phyloP scores from a whole-genome alignment of 2,797 vertebrate genomes.

The Melanitta fusca region DNA sequence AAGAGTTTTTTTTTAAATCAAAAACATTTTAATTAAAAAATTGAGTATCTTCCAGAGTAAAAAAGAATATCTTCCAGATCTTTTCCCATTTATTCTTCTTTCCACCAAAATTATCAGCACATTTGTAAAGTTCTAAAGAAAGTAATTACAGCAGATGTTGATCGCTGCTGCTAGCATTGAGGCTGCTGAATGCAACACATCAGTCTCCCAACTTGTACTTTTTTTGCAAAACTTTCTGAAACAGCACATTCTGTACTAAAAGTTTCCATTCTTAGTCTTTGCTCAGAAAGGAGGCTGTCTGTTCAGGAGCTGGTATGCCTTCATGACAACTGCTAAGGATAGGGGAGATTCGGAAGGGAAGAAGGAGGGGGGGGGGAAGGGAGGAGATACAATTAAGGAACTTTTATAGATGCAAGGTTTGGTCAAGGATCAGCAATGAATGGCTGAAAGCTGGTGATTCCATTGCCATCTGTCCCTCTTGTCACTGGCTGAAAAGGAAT shows the following conservation, averaged over 20 bases:
- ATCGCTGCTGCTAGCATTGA: not conserved
- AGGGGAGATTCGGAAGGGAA: not conserved
- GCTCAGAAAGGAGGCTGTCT: not conserved
- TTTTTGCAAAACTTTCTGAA: not conserved
- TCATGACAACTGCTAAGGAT: not conserved
- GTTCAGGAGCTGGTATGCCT: not conserved
- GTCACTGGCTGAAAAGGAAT: not conserved
- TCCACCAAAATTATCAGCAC: slow-evolving; percentile 48
- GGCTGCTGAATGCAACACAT: not conserved
- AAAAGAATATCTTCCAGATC: slow-evolving; percentile 48
- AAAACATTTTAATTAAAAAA: slow-evolving; percentile 71
- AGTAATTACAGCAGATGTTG: slow-evolving; percentile 61
- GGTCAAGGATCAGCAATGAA: not conserved
- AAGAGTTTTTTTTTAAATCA: slow-evolving; percentile 17
- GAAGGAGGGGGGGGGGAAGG: not conserved
- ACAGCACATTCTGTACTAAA: not conserved
- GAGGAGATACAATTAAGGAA: not conserved
- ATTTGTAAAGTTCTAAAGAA: slow-evolving; percentile 46
- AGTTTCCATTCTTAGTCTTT: not conserved
- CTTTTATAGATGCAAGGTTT: not conserved
- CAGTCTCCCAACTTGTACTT: not conserved
- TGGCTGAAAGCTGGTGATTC: not conserved
- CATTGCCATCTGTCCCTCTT: not conserved
- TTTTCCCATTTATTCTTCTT: slow-evolving; percentile 47
- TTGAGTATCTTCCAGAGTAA: not conserved